These are phyloP conservation scores for Rhodophaea formosa DNA, from an alignment of 2,888 invertebrate genomes.

Conservation along the genomic window DNA sequence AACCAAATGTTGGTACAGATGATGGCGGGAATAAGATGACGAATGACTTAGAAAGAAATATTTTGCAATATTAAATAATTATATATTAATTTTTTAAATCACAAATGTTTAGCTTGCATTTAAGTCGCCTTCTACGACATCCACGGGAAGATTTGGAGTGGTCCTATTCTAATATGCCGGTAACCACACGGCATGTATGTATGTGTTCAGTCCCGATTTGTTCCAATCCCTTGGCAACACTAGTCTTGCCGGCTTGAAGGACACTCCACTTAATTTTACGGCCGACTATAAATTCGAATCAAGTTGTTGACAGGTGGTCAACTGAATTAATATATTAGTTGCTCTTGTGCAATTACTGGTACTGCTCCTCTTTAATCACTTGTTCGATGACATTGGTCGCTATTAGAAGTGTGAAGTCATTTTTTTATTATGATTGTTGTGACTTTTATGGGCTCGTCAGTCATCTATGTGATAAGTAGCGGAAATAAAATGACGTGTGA, in stretches of 20 bases:
- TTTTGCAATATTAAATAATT: too few relatives aligned
- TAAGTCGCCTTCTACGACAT: too few relatives aligned
- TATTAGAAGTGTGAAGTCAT: constrained; percentile 13
- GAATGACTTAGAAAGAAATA: too few relatives aligned
- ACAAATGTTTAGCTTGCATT: too few relatives aligned
- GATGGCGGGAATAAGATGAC: too few relatives aligned
- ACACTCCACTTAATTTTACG: constrained; percentile 42
- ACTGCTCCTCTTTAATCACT: constrained; percentile 2
- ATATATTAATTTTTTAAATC: too few relatives aligned
- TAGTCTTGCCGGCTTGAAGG: constrained; percentile 38
- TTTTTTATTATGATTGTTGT: constrained; percentile 11
- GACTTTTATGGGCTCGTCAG: constrained; percentile 18
- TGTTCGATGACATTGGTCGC: constrained; percentile 5
- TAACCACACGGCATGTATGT: too few relatives aligned
- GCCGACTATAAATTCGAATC: constrained; percentile 50
- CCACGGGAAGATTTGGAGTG: too few relatives aligned
- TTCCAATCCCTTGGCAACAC: background rate
- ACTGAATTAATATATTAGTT: constrained; percentile 27
- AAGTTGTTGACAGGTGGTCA: constrained; percentile 35
- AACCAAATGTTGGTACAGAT: too few relatives aligned
- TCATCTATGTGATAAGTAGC: background rate
- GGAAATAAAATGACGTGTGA: background rate
- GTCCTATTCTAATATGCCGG: too few relatives aligned
- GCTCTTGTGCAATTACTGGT: constrained; percentile 18
- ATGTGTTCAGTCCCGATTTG: background rate